Evolutionary conservation across 2,113 vertebrate genomes (phyloP).

Genomic region (Gadus chalcogrammus): DNA sequence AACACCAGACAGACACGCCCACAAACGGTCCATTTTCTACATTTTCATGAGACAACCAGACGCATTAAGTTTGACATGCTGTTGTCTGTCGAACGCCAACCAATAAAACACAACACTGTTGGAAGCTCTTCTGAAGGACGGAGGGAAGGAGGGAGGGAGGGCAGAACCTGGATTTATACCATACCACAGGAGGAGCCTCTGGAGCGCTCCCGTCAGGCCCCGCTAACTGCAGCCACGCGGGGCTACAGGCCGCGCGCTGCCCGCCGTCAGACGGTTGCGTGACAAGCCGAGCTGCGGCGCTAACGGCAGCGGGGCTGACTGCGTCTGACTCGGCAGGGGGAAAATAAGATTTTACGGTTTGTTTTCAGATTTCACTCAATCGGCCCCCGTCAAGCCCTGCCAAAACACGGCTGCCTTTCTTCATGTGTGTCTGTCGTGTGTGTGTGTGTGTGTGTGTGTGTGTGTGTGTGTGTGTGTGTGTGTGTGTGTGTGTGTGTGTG

Average conservation of each 20-base stretch:
- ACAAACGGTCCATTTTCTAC: conserved; percentile 10
- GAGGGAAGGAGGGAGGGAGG: conserved; percentile 10
- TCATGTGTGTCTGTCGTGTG: background rate
- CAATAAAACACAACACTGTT: conserved; percentile 41
- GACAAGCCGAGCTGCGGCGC: conserved; percentile 19
- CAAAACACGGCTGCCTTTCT: conserved; percentile 5
- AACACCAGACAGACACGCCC: background rate
- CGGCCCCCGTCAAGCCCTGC: background rate
- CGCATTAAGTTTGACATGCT: conserved; percentile 38
- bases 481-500: conserved; percentile 7
- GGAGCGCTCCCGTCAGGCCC: background rate
- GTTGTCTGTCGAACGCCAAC: conserved; percentile 28
- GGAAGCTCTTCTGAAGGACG: conserved; percentile 11
- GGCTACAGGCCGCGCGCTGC: no score
- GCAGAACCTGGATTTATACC: no score
- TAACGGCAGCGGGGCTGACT: conserved; percentile 14
- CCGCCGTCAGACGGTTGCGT: conserved; percentile 12
- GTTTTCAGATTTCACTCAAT: conserved; percentile 39
- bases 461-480: no score
- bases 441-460: no score
- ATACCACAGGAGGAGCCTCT: conserved; percentile 3
- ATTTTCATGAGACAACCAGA: conserved; percentile 35
- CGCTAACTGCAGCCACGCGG: background rate
- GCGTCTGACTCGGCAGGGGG: background rate
- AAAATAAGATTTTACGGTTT: conserved; percentile 42